Evolutionary conservation across 2,888 invertebrate genomes (phyloP).

Genomic region (Selenia dentaria): DNA sequence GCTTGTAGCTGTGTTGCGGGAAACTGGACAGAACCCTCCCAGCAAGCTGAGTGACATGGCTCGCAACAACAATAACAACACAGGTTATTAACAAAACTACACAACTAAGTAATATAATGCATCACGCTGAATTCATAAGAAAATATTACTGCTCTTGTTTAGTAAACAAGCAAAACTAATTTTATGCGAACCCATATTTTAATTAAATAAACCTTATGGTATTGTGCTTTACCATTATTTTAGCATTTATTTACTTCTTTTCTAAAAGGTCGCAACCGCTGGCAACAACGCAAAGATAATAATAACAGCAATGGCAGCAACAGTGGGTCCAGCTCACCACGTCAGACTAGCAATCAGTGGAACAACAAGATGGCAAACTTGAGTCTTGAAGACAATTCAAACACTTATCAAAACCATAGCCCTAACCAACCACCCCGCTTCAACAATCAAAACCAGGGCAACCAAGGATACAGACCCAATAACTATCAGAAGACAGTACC

Average conservation of each 20-base stretch:
- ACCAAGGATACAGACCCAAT: slow-evolving; percentile 68
- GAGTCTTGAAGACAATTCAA: slow-evolving; percentile 58
- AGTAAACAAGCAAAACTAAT: too few relatives aligned
- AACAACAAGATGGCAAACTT: slow-evolving; percentile 76
- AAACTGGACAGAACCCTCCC: slow-evolving; percentile 95
- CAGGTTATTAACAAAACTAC: too few relatives aligned
- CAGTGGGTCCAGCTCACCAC: slow-evolving; percentile 76
- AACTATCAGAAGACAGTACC: slow-evolving; percentile 82
- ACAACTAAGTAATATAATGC: too few relatives aligned
- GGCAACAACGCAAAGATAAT: slow-evolving; percentile 86
- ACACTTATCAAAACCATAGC: slow-evolving; percentile 65
- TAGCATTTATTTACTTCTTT: neutral
- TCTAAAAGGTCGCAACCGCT: slow-evolving; percentile 80
- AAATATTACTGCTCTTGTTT: too few relatives aligned
- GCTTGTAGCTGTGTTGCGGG: slow-evolving; percentile 94
- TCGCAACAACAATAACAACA: slow-evolving; percentile 79
- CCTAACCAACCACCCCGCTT: slow-evolving; percentile 78
- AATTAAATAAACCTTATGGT: too few relatives aligned
- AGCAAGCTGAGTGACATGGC: slow-evolving; percentile 92
- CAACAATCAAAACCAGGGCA: slow-evolving; percentile 71
- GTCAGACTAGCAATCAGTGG: slow-evolving; percentile 82
- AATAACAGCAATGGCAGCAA: slow-evolving; percentile 65
- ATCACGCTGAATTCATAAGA: too few relatives aligned
- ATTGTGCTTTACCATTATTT: too few relatives aligned
- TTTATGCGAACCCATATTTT: too few relatives aligned